Evolutionary conservation across 1,140 invertebrate species (phyloP).

Genomic region (Heliconius congener): DNA sequence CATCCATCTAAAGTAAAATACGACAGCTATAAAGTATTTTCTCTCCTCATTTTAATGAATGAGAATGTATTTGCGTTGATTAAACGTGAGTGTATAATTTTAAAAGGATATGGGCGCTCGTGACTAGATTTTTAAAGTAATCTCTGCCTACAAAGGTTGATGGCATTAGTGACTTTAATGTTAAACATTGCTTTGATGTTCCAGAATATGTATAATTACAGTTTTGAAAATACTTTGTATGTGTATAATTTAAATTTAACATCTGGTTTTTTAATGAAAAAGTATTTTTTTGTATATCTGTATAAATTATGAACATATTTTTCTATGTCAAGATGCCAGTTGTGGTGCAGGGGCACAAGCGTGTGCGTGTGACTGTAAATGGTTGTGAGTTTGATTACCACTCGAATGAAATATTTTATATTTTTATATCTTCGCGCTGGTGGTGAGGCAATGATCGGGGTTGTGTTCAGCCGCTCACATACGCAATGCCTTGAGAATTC

Average conservation of each 20-base stretch:
- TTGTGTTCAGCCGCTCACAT: too few relatives aligned
- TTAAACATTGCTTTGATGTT: conserved; percentile 1
- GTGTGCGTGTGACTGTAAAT: too few relatives aligned
- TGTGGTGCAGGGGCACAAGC: too few relatives aligned
- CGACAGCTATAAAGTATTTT: conserved; percentile 4
- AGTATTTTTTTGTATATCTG: too few relatives aligned
- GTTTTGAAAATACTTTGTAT: background rate
- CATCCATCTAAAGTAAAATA: conserved; percentile 6
- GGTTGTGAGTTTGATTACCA: too few relatives aligned
- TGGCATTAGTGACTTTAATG: conserved; percentile 12
- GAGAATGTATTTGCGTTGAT: conserved; percentile 31
- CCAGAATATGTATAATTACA: background rate
- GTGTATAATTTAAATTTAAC: background rate
- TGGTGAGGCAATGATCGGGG: too few relatives aligned
- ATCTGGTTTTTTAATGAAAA: background rate
- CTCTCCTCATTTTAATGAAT: conserved; percentile 11
- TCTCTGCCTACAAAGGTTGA: conserved; percentile 16
- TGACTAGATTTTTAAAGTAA: conserved; percentile 32
- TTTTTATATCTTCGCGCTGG: too few relatives aligned
- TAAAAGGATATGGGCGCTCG: conserved; percentile 41
- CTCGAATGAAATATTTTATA: too few relatives aligned
- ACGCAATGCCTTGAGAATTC: too few relatives aligned
- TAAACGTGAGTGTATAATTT: conserved; percentile 38
- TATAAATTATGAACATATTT: too few relatives aligned
- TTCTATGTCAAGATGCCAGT: too few relatives aligned